Evolutionary conservation across 2,113 vertebrate genomes (phyloP).

Genomic region (Australoheros scitulus): DNA sequence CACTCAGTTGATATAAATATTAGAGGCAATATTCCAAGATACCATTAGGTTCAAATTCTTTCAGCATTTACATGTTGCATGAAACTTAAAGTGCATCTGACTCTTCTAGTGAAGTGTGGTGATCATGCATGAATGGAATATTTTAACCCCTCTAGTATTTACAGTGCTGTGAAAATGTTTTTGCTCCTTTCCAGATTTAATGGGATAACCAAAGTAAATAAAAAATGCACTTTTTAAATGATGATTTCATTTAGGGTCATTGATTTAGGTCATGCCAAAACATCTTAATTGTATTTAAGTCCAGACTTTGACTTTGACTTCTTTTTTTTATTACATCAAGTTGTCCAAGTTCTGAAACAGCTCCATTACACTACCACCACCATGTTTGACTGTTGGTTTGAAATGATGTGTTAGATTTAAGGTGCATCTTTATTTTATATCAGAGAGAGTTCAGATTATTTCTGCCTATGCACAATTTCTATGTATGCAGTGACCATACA

Average conservation of each 20-base stretch:
- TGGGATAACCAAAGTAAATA: background rate
- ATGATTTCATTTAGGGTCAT: background rate
- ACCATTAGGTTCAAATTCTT: slow-evolving; percentile 7
- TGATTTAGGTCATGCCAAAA: background rate
- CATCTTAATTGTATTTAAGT: background rate
- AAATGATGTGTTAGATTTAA: background rate
- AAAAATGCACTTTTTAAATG: background rate
- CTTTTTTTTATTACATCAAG: background rate
- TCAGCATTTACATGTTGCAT: slow-evolving; percentile 13
- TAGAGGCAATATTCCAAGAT: slow-evolving; percentile 8
- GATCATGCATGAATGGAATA: background rate
- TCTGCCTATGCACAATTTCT: background rate
- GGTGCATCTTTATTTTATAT: background rate
- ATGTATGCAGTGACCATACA: background rate
- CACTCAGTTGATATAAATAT: slow-evolving; percentile 1
- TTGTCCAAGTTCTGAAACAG: background rate
- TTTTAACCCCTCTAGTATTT: background rate
- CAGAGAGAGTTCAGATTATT: background rate
- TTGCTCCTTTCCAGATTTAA: no score
- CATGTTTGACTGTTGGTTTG: background rate
- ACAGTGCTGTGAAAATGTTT: background rate
- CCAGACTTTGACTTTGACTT: background rate
- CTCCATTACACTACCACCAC: background rate
- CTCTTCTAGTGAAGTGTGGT: background rate
- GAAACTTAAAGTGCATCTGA: background rate